Percentiles rank a stretch among this genome's conserved stretches.
Evolutionary conservation across 35 echinoderm and acorn worm genomes (phyloP).

Genomic region (Hemicentrotus pulcherrimus): DNA sequence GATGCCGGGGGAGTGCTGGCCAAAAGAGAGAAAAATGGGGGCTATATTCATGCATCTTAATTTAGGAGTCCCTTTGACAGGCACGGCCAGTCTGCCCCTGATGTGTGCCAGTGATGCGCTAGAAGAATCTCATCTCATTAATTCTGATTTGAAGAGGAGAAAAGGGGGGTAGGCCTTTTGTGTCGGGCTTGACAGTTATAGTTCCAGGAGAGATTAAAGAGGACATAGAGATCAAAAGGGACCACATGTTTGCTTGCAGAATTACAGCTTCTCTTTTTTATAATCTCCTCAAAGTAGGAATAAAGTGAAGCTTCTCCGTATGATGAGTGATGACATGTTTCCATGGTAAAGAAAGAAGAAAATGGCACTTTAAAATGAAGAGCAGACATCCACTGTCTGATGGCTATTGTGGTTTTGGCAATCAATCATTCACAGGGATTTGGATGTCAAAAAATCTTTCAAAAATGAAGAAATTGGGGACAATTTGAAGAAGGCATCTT

Average conservation of each 20-base stretch:
- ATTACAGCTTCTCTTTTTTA: neutral
- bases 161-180: conserved; percentile 25
- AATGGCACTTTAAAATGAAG: neutral
- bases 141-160: conserved; percentile 35
- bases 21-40: conserved; percentile 10
- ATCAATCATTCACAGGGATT: neutral
- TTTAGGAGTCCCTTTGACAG: conserved; percentile 37
- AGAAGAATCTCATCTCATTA: conserved; percentile 39
- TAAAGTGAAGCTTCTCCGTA: neutral
- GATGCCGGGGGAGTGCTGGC: neutral
- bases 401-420: neutral
- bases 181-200: conserved; percentile 20
- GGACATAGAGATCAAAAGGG: conserved; percentile 3
- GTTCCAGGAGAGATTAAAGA: conserved; percentile 19
- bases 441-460: neutral
- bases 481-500: neutral
- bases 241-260: neutral
- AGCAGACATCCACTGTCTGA: neutral
- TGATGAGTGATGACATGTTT: conserved; percentile 9
- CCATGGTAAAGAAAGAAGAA: neutral
- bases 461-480: neutral
- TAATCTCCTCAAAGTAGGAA: neutral
- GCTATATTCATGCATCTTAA: conserved; percentile 45
- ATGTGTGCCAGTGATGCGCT: neutral
- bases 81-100: conserved; percentile 31